A percentile compares a stretch with the other conserved stretches of the same genome.
Evolutionary conservation across 2,797 vertebrate genomes (phyloP).

Genomic region (Uromys caudimaculatus): DNA sequence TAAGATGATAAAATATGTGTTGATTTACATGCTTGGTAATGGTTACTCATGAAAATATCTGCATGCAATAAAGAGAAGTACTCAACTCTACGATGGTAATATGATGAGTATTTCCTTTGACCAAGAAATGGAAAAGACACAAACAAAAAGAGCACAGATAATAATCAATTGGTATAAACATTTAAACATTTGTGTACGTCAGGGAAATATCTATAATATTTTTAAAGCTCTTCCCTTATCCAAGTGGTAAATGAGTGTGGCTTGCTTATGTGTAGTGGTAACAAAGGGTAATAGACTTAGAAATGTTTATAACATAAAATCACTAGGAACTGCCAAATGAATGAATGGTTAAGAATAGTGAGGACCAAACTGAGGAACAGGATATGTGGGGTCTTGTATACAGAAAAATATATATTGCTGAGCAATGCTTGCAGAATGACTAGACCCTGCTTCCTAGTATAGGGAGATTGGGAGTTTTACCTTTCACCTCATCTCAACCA

Average conservation of each 20-base stretch:
- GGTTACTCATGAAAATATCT: not conserved
- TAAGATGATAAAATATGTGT: not conserved
- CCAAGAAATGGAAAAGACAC: not conserved
- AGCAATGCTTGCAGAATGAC: not conserved
- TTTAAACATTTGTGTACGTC: not conserved
- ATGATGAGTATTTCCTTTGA: not conserved
- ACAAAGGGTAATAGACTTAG: not conserved
- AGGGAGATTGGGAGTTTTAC: not conserved
- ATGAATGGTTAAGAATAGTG: not conserved
- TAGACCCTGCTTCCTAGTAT: not conserved
- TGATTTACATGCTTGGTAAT: constrained; percentile 1
- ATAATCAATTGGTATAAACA: not conserved
- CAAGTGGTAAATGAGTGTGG: not conserved
- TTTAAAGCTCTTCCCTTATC: not conserved
- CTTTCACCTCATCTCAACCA: not conserved
- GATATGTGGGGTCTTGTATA: not conserved
- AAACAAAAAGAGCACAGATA: not conserved
- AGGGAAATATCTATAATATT: constrained; percentile 3
- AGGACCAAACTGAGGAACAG: not conserved
- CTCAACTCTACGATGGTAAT: not conserved
- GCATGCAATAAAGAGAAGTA: not conserved
- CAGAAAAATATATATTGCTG: not conserved
- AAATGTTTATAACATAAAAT: not conserved
- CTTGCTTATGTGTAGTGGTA: not conserved
- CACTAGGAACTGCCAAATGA: not conserved